Percentiles rank a stretch among this genome's conserved stretches.
Evolutionary conservation across 2,113 vertebrate species (phyloP).

Genomic region (Hippopotamus amphibius): DNA sequence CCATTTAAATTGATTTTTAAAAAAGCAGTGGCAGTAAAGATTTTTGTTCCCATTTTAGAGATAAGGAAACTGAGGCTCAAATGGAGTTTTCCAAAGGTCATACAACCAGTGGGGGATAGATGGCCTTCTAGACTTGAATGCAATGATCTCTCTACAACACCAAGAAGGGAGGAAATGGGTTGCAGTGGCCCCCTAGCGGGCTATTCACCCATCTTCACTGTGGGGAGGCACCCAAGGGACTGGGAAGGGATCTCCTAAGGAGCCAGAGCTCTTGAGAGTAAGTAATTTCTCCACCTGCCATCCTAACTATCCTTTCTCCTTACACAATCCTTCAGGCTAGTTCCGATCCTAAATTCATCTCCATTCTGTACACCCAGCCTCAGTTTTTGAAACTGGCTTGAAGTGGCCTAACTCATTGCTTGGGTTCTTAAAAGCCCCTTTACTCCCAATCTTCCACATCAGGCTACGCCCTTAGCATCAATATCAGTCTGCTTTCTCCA

Average conservation of each 20-base stretch:
- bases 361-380: background rate
- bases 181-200: background rate
- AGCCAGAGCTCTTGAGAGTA: slow-evolving; percentile 31
- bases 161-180: background rate
- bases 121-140: slow-evolving; percentile 9
- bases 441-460: background rate
- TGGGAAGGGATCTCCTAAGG: background rate
- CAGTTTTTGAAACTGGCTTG: slow-evolving; percentile 44
- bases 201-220: background rate
- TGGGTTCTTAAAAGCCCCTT: background rate
- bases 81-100: slow-evolving; percentile 6
- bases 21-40: background rate
- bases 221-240: background rate
- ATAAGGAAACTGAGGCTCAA: slow-evolving; percentile 40
- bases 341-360: slow-evolving; percentile 28
- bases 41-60: slow-evolving; percentile 35
- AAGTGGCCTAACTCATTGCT: slow-evolving; percentile 1
- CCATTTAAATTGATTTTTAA: background rate
- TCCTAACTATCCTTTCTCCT: background rate
- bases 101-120: background rate
- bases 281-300: background rate
- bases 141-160: background rate
- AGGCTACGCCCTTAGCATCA: background rate
- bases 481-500: background rate
- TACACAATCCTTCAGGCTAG: background rate